Conservation (phyloP, 2,888 invertebrate genomes). For the Ichneumoninae sp. region DNA sequence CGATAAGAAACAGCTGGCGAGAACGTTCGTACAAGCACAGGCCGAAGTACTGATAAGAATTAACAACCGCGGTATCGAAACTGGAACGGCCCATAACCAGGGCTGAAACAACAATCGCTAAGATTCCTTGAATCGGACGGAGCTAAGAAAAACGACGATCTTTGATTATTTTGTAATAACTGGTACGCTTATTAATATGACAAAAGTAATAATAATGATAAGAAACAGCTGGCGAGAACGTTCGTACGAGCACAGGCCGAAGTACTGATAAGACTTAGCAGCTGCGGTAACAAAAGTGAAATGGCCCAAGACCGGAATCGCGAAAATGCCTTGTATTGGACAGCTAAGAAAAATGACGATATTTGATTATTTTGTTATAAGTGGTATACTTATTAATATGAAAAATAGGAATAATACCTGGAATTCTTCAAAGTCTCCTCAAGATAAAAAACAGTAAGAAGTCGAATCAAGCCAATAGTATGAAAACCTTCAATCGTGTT, state of each 20-base stretch:
- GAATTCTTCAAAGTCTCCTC: too few relatives aligned
- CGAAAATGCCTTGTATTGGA: neutral
- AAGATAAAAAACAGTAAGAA: neutral
- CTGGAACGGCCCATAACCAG: neutral
- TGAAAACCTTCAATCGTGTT: neutral
- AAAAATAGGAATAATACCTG: too few relatives aligned
- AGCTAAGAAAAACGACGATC: too few relatives aligned
- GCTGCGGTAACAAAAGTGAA: neutral
- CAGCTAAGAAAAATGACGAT: too few relatives aligned
- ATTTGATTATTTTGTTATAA: too few relatives aligned
- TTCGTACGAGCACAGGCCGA: neutral
- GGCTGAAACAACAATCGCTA: neutral
- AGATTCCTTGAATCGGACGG: neutral
- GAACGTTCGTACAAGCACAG: too few relatives aligned
- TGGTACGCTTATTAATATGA: too few relatives aligned
- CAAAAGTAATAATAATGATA: too few relatives aligned
- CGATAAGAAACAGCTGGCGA: neutral
- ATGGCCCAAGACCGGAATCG: neutral
- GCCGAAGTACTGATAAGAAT: constrained; percentile 31
- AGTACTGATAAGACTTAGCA: constrained; percentile 27
- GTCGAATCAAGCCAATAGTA: neutral
- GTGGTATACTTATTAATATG: too few relatives aligned
- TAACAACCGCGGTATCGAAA: constrained; percentile 36
- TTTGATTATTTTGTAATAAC: too few relatives aligned
- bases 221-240: neutral